Evolutionary conservation across 2,888 invertebrate species (phyloP).

Genomic region (Epirrhoe alternata): DNA sequence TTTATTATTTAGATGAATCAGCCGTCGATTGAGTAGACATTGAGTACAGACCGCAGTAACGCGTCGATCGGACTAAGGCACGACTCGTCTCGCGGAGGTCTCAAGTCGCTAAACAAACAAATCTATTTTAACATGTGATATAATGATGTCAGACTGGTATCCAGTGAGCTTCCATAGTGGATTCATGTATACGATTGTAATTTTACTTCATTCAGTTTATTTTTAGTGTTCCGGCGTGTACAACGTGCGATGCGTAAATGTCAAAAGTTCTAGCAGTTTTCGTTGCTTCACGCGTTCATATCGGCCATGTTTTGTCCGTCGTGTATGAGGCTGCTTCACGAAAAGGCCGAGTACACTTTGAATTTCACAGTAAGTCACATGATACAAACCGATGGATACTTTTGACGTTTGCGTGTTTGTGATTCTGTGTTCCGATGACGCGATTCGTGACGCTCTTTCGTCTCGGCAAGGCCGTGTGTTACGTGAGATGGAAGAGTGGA

Average conservation of each 20-base stretch:
- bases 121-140: slow-evolving; percentile 81
- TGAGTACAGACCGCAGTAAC: slow-evolving; percentile 73
- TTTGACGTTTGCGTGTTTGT: slow-evolving; percentile 75
- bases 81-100: slow-evolving; percentile 59
- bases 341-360: slow-evolving; percentile 76
- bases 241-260: slow-evolving; percentile 82
- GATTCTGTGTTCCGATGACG: slow-evolving; percentile 66
- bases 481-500: slow-evolving; percentile 42
- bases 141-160: slow-evolving; percentile 80
- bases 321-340: slow-evolving; percentile 71
- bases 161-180: slow-evolving; percentile 73
- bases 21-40: slow-evolving; percentile 72
- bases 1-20: slow-evolving; percentile 77
- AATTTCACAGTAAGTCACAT: slow-evolving; percentile 77
- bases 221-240: slow-evolving; percentile 76
- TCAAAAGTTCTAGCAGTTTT: slow-evolving; percentile 72
- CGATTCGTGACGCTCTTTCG: slow-evolving; percentile 55
- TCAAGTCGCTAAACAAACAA: slow-evolving; percentile 74
- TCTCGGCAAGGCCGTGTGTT: slow-evolving; percentile 47
- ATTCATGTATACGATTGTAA: slow-evolving; percentile 82
- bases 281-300: slow-evolving; percentile 51
- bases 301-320: slow-evolving; percentile 71
- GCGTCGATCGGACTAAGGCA: slow-evolving; percentile 63
- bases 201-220: slow-evolving; percentile 78
- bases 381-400: slow-evolving; percentile 58